Evolutionary conservation across 2,797 vertebrate species (phyloP), one percentile per base, ranked within the genome.

Genomic region (Picus viridis): DNA sequence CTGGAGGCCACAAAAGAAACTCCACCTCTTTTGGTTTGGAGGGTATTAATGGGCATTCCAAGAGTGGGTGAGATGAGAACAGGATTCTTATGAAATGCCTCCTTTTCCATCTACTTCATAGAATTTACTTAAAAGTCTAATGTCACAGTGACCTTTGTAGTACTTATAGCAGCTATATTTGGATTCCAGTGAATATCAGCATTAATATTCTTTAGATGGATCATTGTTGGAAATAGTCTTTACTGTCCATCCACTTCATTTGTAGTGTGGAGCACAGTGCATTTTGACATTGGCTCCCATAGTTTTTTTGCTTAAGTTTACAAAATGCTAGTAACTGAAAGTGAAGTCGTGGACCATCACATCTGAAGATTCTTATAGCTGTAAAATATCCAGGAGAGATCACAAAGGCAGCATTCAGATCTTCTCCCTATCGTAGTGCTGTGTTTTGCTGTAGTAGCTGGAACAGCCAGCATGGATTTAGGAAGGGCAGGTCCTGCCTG

Each of bases 121-220:
- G 77, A 74, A 82, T 86, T 91, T 83, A 76, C 58, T 92, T 80
- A 83, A 80, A 95, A 91, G 87, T 59, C 53, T 5, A 3, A 84
- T 96, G 94, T 96, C 95, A 95, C 91, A 91, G 72, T 77, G 87
- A 96, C 95, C 93, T 95, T 30, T 89, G 69, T 39, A 89, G 77
- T 59, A 74, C 89, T 91, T 88, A 77, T 68, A 58, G 85, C 58
- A 96, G 85, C 93, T 95, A 93, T 88, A 94, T 93, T 92, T 87
- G 74, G 83, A 86, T 64, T 73, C 57, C 32, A 92, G 22, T 30
- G 57, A 64, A 54, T 74, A 92, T 47, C 47, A 89, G 69, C 58
- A 80, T 56, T 80, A 92, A 93, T 80, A 86, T 23, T 20, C 49
- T 94, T 83, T 62, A 53, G 62, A 88, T 5, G 58, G 54, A 84